phyloP scores from a whole-genome alignment of 2,113 vertebrate species.

The Hippocampus abdominalis region DNA sequence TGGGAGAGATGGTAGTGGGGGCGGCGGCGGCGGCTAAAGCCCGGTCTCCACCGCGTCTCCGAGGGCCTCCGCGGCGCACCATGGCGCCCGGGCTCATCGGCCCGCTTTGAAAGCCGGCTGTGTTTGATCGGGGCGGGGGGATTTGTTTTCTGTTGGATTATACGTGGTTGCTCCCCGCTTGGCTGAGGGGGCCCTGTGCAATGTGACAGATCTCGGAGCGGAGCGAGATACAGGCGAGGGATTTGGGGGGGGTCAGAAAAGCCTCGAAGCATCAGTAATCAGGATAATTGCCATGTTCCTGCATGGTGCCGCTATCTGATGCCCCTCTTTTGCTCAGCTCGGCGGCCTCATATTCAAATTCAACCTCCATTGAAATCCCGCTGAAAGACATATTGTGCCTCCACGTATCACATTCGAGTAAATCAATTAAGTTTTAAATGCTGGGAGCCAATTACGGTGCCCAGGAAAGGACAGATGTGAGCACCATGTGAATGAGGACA shows the following conservation, averaged over 20 bases:
- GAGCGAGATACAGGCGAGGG: slow-evolving; percentile 41
- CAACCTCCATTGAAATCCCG: slow-evolving; percentile 38
- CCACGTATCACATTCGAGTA: slow-evolving; percentile 12
- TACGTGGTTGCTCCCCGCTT: slow-evolving; percentile 57
- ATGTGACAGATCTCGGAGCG: slow-evolving; percentile 55
- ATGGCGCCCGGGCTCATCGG: slow-evolving; percentile 50
- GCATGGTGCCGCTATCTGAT: slow-evolving; percentile 44
- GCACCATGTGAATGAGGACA: slow-evolving; percentile 22
- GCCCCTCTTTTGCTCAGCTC: slow-evolving; percentile 45
- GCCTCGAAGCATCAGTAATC: slow-evolving; percentile 69
- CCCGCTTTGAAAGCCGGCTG: slow-evolving; percentile 57
- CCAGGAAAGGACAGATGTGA: slow-evolving; percentile 28
- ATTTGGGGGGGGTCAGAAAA: slow-evolving; percentile 53
- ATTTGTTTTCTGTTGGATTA: slow-evolving; percentile 69
- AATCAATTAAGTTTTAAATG: slow-evolving; percentile 18
- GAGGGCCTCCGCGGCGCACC: slow-evolving; percentile 47
- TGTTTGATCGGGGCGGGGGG: slow-evolving; percentile 54
- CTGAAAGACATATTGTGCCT: slow-evolving; percentile 33
- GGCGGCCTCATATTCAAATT: slow-evolving; percentile 48
- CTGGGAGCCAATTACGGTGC: slow-evolving; percentile 5
- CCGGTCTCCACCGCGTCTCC: slow-evolving; percentile 45
- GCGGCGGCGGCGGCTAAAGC: slow-evolving; percentile 34
- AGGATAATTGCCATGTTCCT: slow-evolving; percentile 70
- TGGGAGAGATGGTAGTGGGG: not conserved
- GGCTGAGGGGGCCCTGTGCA: slow-evolving; percentile 51